Evolutionary conservation across 2,113 vertebrate genomes (phyloP), one percentile per base, ranked within the genome.

Genomic region (Dendropsophus ebraccatus): DNA sequence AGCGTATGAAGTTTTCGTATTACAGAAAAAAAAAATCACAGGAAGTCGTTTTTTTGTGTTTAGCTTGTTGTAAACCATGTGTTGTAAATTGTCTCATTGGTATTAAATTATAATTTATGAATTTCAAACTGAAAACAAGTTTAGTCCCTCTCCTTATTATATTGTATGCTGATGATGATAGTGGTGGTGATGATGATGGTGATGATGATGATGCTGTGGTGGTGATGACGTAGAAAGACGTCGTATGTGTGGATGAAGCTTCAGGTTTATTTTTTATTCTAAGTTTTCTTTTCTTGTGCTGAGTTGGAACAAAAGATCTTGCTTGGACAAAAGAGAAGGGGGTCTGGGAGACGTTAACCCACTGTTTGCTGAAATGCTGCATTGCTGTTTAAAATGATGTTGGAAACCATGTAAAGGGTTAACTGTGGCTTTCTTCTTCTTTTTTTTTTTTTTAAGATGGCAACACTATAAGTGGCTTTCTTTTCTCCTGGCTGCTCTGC

Each of bases 101-200:
- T 97, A 98, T 99, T 98, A 98, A 97, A 98, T 98, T 96, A 97
- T 97, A 97, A 97, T 97, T 98, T 98, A 97, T 98, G 96, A 97
- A 97, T 97, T 98, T 96, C 95, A 97, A 86, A 97, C 96, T 95
- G 93, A 94, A 94, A 83, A 62, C 67, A 95, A 95, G 90, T 90
- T 65, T 95, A 96, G 95, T 95, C 94, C 93, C 95, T 96, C 95
- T 95, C 76, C 95, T 94, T 91, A 92, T 96, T 95, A 87, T 91
- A 92, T 96, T 95, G 88, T 91, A 92, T 90, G 87, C 89, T 76
- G 19, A 90, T 88, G 87, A 87, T 90, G 90, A 1, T 52, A 16
- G 2, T 52, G 50, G 10, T 16, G 13, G 19, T 16, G 50, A 52
- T 35, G 30, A 69, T 35, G 30, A 9, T 19, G 32, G 8, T 37